Percentiles rank a stretch among this genome's conserved stretches.
phyloP scores from a whole-genome alignment of 2,113 vertebrate genomes.

The Hucho hucho region DNA sequence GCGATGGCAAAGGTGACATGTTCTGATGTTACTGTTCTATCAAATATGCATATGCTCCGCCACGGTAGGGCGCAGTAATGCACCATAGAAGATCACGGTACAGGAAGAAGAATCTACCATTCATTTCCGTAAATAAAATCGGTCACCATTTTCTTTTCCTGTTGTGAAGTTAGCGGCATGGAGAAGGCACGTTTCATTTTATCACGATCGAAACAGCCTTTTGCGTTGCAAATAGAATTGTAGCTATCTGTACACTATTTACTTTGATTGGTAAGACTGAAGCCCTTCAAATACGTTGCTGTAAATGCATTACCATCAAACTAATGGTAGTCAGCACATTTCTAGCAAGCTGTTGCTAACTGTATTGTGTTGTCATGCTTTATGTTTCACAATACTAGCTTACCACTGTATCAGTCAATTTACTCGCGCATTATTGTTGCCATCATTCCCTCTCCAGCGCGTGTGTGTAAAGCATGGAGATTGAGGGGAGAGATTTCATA shows the following conservation, averaged over 20 bases:
- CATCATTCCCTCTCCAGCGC: neutral
- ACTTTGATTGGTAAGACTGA: neutral
- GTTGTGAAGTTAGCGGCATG: constrained; percentile 4
- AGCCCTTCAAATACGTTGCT: neutral
- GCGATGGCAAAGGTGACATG: too few relatives aligned
- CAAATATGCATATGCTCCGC: neutral
- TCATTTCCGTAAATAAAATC: constrained; percentile 3
- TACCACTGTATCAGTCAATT: too few relatives aligned
- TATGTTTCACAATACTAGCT: too few relatives aligned
- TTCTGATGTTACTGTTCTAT: too few relatives aligned
- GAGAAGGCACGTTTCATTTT: neutral
- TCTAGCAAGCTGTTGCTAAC: neutral
- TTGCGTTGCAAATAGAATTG: neutral
- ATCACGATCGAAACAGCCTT: neutral
- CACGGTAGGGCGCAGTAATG: neutral
- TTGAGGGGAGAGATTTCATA: constrained; percentile 78
- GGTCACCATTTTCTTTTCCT: neutral
- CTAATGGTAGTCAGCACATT: neutral
- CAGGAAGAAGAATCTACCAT: neutral
- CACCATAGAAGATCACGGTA: neutral
- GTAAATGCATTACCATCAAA: neutral
- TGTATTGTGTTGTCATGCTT: neutral
- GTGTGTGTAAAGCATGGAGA: constrained; percentile 68
- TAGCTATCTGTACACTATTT: neutral
- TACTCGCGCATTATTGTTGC: too few relatives aligned